Conservation (phyloP, 1,140 invertebrate species). For the Brachionus paranguensis region DNA sequence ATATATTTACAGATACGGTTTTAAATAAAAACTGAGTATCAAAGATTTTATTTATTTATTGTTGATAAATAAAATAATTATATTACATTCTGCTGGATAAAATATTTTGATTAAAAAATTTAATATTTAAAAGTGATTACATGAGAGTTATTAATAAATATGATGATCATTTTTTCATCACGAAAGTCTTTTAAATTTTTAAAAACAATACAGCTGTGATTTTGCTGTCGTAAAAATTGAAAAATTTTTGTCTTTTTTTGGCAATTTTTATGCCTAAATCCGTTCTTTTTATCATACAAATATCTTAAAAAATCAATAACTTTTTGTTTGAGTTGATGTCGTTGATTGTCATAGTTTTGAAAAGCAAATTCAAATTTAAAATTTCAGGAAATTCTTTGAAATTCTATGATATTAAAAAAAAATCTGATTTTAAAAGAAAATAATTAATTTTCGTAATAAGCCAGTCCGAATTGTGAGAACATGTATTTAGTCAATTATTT, state of each 20-base stretch:
- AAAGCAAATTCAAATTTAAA: not conserved
- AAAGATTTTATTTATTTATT: not conserved
- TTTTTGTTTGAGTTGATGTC: not conserved
- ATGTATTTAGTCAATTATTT: no score
- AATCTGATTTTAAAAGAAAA: not conserved
- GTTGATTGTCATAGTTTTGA: not conserved
- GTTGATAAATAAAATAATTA: not conserved
- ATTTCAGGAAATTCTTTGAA: not conserved
- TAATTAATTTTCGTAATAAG: no score
- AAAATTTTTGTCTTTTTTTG: not conserved
- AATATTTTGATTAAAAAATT: not conserved
- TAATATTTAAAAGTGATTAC: no score
- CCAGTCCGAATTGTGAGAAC: no score
- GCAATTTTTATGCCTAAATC: not conserved
- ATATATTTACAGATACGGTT: not conserved
- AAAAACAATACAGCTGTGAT: not conserved
- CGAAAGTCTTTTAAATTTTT: not conserved
- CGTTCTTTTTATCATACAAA: not conserved
- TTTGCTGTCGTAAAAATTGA: not conserved
- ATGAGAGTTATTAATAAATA: no score
- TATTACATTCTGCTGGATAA: not conserved
- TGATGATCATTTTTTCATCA: not conserved
- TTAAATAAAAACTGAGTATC: not conserved
- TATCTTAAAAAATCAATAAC: not conserved
- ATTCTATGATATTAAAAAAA: not conserved